A percentile compares a stretch with the other conserved stretches of the same genome.
phyloP scores from a whole-genome alignment of 2,888 invertebrate genomes.

The Octonoba sinensis region DNA sequence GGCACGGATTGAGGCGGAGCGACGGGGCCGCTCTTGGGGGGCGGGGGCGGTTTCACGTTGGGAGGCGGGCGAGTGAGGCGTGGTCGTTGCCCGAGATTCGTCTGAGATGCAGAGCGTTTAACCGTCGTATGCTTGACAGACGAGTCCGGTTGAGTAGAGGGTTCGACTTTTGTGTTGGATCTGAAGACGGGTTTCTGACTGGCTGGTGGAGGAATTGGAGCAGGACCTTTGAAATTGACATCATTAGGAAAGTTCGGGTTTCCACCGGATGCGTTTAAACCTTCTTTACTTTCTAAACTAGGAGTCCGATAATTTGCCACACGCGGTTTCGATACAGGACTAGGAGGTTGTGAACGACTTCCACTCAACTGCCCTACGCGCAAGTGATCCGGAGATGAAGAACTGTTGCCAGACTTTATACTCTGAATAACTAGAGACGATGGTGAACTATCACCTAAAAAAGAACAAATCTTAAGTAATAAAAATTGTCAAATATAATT shows the following conservation, averaged over 20 bases:
- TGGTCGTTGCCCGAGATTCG: conserved; percentile 43
- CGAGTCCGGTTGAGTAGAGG: background rate
- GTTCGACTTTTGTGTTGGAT: conserved; percentile 18
- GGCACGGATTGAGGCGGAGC: conserved; percentile 28
- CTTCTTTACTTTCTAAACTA: background rate
- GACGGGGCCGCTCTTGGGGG: conserved; percentile 74
- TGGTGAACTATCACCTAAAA: conserved; percentile 23
- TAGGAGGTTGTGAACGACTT: conserved; percentile 62
- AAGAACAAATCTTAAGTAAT: background rate
- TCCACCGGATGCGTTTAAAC: background rate
- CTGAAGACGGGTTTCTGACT: conserved; percentile 76
- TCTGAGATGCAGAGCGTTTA: conserved; percentile 49
- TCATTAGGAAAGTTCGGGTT: conserved; percentile 68
- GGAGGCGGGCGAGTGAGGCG: conserved; percentile 66
- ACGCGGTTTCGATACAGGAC: conserved; percentile 55
- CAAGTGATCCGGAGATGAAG: conserved; percentile 40
- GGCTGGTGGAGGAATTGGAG: conserved; percentile 82
- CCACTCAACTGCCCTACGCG: conserved; percentile 42
- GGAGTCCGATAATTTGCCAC: conserved; percentile 24
- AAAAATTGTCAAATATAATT: no score
- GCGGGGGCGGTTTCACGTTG: conserved; percentile 76
- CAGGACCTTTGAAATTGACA: conserved; percentile 79
- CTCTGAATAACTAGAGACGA: conserved; percentile 43
- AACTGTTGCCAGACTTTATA: conserved; percentile 32
- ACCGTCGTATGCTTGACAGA: conserved; percentile 30